Base-by-base conservation (phyloP, 2,113 vertebrate species). In the Neogale vison region DNA sequence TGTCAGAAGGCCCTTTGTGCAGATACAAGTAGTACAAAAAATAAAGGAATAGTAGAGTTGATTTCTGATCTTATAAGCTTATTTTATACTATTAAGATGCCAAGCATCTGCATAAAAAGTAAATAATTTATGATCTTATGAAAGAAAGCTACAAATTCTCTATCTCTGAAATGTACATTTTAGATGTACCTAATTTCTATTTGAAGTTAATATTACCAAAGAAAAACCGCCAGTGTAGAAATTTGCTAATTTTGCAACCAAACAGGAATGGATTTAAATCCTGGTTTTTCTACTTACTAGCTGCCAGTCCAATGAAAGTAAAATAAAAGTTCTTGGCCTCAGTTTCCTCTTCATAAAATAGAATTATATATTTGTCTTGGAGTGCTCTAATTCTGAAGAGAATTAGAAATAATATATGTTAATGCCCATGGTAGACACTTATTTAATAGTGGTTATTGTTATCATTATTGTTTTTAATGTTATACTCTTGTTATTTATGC, bases 101-200 rank as follows among this genome's bases (percentile, higher is more conserved):
- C 24, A 88, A 79, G 1, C 14, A 90, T 92, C 36, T 94, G 83
- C 87, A 61, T 74, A 76, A 95, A 96, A 47, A 26, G 45, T 88
- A 91, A 81, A 72, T 88, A 67, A 76, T 79, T 82, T 93, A 47
- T 89, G 0, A 1, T 65, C 29, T 93, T 34, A 36, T 85, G 11
- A 89, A 36, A 74, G 7, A 93, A 82, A 90, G 18, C 20, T 83
- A 84, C 7, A 34, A 79, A 67, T 36, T 94, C 55, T 85, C 31
- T 85, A 95, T 74, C 36, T 95, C 67, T 92, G 50, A 93, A 84
- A 85, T 94, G 94, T 96, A 86, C 81, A 7, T 96, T 90, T 89
- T 21, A 85, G 39, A 21, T 95, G 5, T 63, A 67, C 8, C 9
- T 88, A 80, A 82, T 79, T 97, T 91, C 63, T 79, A 77, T 74